Percentiles rank a stretch among this genome's conserved stretches.
Evolutionary conservation across 2,888 invertebrate species (phyloP).

Genomic region (Agrypnus murinus): DNA sequence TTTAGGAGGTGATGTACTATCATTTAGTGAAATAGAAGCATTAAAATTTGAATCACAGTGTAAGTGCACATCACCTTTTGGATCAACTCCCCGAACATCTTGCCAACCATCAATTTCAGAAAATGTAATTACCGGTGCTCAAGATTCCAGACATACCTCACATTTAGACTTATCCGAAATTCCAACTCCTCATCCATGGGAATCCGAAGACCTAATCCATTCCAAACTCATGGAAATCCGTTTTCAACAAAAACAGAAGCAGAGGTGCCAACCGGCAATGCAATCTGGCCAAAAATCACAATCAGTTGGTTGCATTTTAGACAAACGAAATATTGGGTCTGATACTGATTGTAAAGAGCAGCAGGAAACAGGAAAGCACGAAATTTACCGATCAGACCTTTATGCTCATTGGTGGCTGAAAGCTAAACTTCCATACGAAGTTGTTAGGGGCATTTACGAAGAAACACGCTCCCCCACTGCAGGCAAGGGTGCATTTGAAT

Average conservation of each 20-base stretch:
- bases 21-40: conserved; percentile 75
- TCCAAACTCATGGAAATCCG: conserved; percentile 68
- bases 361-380: conserved; percentile 69
- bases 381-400: conserved; percentile 86
- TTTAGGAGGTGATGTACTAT: conserved; percentile 65
- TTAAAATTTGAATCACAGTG: conserved; percentile 81
- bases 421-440: conserved; percentile 83
- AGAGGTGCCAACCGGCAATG: conserved; percentile 38
- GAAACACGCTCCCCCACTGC: conserved; percentile 66
- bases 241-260: conserved; percentile 35
- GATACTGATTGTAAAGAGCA: conserved; percentile 22
- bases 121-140: conserved; percentile 73
- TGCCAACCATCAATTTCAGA: conserved; percentile 76
- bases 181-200: conserved; percentile 70
- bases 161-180: conserved; percentile 64
- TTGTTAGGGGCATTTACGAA: conserved; percentile 71
- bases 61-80: conserved; percentile 83
- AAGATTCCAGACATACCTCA: conserved; percentile 73
- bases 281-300: conserved; percentile 61
- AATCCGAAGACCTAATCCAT: conserved; percentile 72
- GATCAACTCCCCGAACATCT: conserved; percentile 81
- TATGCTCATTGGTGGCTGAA: conserved; percentile 97
- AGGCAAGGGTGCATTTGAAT: conserved; percentile 69
- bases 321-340: conserved; percentile 27
- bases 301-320: conserved; percentile 59